Evolutionary conservation across 2,797 vertebrate genomes (phyloP).

Genomic region (Meda fulgida): DNA sequence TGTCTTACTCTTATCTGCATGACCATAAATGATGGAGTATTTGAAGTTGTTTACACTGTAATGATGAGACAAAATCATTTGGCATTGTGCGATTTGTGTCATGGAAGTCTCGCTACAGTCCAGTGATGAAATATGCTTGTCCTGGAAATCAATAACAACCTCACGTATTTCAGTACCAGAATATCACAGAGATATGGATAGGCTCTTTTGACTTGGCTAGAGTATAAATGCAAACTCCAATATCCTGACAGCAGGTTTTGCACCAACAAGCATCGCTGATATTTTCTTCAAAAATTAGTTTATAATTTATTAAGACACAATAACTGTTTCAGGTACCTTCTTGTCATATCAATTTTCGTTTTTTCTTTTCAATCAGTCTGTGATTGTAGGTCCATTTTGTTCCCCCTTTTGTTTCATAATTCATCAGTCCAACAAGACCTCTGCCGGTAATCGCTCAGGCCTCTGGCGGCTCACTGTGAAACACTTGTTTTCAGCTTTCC

Average conservation of each 20-base stretch:
- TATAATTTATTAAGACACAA: background rate
- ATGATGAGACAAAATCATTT: too few species aligned
- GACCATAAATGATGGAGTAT: too few species aligned
- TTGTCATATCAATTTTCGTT: background rate
- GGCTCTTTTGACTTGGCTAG: too few species aligned
- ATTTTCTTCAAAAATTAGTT: background rate
- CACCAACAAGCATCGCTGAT: background rate
- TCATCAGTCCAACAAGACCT: background rate
- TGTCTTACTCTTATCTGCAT: too few species aligned
- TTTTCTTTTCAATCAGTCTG: background rate
- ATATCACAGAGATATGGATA: too few species aligned
- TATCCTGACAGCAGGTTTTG: background rate
- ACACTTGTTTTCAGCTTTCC: conserved; percentile 12
- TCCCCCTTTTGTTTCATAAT: background rate
- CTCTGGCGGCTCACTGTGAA: background rate
- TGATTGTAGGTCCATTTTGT: background rate
- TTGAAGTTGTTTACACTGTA: too few species aligned
- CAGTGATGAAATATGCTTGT: too few species aligned
- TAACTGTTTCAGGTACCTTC: background rate
- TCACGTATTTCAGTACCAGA: too few species aligned
- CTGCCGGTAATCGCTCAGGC: background rate
- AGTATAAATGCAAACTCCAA: background rate
- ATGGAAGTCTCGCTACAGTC: too few species aligned
- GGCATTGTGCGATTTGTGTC: too few species aligned
- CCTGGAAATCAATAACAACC: too few species aligned